Base-by-base conservation (phyloP, 2,113 vertebrate genomes). In the Camelus dromedarius region DNA sequence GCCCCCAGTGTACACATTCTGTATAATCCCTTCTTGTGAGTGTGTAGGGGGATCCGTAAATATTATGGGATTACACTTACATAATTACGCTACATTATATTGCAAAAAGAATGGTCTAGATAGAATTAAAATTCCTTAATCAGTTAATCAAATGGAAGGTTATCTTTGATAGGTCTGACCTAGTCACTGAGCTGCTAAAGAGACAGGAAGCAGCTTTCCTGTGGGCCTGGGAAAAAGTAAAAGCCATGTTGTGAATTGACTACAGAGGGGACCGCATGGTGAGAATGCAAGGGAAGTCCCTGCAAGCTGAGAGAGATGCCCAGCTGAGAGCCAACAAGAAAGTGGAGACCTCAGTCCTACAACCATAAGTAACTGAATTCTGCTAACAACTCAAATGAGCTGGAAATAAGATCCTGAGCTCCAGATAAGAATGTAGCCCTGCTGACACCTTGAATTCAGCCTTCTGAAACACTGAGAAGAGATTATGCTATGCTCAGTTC, bases 221-320 rank as follows among this genome's bases (percentile, higher is more conserved):
- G 22, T 42, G 28, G 19, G 11, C 24, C 42, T 80, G 15, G 30
- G 14, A 54, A 46, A 62, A 75, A 35, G 35, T 16, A 52, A 86
- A 77, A 42, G 26, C 46, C 30, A 56, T 2, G 0, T 4, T 28
- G 22, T 79, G 35, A 87, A 50, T 22, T 12, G 20, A 19, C 9
- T 19, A 3, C 12, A 16, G 32, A 60, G 26, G 24, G 7, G 12
- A 11, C 6, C n/a, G 15, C 20, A 0, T 6, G 5, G 6, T 54
- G 48, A 9, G 46, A 42, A 16, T 35, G 28, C 8, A 48, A 93
- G 32, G 24, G 9, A 12, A 73, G 5, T 9, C 26, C 50, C 3
- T 32, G 18, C 20, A 8, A 92, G 66, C 8, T 50, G 30, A 81
- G 48, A 38, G 30, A 64, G 10, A 22, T 11, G 50, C 56, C 3